Evolutionary conservation across 2,888 invertebrate genomes (phyloP).

Genomic region (Lobophora halterata): DNA sequence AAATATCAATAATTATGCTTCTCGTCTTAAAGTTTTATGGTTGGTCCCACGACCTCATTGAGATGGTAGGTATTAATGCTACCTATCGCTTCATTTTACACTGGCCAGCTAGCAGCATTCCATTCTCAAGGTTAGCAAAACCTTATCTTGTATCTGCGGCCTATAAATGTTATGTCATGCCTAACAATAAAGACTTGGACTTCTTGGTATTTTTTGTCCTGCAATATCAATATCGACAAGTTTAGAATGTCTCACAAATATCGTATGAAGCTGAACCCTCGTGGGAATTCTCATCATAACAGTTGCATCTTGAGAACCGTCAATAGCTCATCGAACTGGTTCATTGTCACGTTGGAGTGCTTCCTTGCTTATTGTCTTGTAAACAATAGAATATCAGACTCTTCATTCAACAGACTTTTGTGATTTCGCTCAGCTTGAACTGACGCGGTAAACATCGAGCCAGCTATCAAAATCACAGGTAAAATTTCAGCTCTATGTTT

Average conservation of each 20-base stretch:
- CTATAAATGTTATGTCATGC: slow-evolving; percentile 56
- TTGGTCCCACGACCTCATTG: too few relatives aligned
- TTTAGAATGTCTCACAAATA: slow-evolving; percentile 2
- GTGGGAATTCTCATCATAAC: slow-evolving; percentile 16
- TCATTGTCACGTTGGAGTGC: slow-evolving; percentile 18
- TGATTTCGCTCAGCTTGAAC: slow-evolving; percentile 13
- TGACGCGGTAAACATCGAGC: slow-evolving; percentile 9
- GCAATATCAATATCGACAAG: background rate
- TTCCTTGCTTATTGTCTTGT: slow-evolving; percentile 18
- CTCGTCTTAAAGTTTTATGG: too few relatives aligned
- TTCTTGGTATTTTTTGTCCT: background rate
- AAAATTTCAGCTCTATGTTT: too few relatives aligned
- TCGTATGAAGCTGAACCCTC: slow-evolving; percentile 13
- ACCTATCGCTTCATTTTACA: slow-evolving; percentile 36
- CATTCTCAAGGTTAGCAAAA: slow-evolving; percentile 67
- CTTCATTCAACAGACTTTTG: slow-evolving; percentile 12
- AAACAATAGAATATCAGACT: slow-evolving; percentile 16
- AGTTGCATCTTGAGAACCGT: slow-evolving; percentile 18
- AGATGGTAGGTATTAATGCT: too few relatives aligned
- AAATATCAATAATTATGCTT: too few relatives aligned
- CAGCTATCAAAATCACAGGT: too few relatives aligned
- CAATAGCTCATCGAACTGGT: slow-evolving; percentile 21
- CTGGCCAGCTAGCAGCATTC: slow-evolving; percentile 69
- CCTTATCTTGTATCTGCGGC: slow-evolving; percentile 53
- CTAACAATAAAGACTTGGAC: slow-evolving; percentile 19